Percentiles rank a stretch among this genome's conserved stretches.
Evolutionary conservation across 2,888 invertebrate genomes (phyloP).

Genomic region (Diarsia brunnea): DNA sequence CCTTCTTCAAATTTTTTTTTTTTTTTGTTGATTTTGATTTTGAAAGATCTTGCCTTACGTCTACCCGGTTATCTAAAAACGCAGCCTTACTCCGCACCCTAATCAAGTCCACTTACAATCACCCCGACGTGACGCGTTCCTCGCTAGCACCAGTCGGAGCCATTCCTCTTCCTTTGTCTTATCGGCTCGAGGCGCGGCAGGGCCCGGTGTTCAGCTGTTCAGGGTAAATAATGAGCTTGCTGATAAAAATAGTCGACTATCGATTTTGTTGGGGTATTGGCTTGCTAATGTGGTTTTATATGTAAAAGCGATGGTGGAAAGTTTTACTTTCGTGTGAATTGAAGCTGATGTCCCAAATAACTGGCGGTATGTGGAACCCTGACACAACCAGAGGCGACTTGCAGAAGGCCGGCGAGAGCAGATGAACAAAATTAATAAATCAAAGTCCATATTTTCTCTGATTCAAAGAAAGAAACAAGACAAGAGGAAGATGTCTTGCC

Average conservation of each 20-base stretch:
- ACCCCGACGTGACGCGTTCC: background rate
- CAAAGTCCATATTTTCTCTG: background rate
- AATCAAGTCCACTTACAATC: constrained; percentile 36
- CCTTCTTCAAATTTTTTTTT: no score
- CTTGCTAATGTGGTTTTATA: background rate
- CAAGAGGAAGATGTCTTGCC: background rate
- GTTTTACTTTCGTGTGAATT: background rate
- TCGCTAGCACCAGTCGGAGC: background rate
- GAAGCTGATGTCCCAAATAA: no score
- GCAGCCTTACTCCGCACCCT: constrained; percentile 1
- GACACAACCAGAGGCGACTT: no score
- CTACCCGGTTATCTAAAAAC: background rate
- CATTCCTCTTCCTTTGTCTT: constrained; percentile 33
- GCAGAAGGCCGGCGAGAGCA: background rate
- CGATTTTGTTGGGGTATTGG: constrained; percentile 14
- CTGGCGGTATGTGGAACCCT: no score
- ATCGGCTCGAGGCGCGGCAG: constrained; percentile 7
- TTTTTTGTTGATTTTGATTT: no score
- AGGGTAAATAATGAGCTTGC: constrained; percentile 20
- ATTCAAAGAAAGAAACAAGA: background rate
- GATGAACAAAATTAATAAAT: background rate
- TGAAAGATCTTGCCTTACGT: background rate
- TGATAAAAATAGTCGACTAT: constrained; percentile 21
- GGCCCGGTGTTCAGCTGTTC: constrained; percentile 8
- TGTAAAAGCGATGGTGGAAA: background rate